These are phyloP conservation scores for Spisula subtruncata DNA, from an alignment of 2,888 invertebrate species.

Conservation along the genomic window DNA sequence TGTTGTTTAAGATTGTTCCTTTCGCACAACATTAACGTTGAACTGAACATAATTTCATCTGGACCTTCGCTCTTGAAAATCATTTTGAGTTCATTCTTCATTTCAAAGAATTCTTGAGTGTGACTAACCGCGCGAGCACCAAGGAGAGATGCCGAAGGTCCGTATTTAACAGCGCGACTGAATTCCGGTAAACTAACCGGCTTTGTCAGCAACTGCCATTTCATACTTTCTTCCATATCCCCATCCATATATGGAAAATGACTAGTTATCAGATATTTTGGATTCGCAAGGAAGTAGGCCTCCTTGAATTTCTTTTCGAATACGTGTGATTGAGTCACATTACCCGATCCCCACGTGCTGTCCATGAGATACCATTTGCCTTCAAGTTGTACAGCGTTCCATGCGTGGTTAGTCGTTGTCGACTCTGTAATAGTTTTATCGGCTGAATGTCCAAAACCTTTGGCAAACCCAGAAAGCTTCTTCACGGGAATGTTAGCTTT, in stretches of 20 bases:
- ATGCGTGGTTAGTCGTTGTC: slow-evolving; percentile 64
- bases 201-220: slow-evolving; percentile 74
- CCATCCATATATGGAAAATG: slow-evolving; percentile 76
- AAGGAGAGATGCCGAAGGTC: slow-evolving; percentile 42
- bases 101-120: slow-evolving; percentile 10
- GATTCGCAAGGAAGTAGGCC: slow-evolving; percentile 78
- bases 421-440: slow-evolving; percentile 46
- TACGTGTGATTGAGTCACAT: slow-evolving; percentile 30
- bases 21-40: slow-evolving; percentile 9
- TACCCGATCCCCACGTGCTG: slow-evolving; percentile 72
- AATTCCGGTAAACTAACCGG: slow-evolving; percentile 68
- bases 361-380: slow-evolving; percentile 67
- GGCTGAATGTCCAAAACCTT: slow-evolving; percentile 61
- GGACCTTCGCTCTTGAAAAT: not conserved
- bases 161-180: slow-evolving; percentile 55
- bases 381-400: slow-evolving; percentile 66
- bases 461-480: slow-evolving; percentile 66
- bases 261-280: slow-evolving; percentile 69
- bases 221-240: slow-evolving; percentile 65
- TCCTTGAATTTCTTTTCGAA: slow-evolving; percentile 71
- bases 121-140: slow-evolving; percentile 9
- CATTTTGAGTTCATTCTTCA: slow-evolving; percentile 30
- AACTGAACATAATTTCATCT: not conserved
- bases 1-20: slow-evolving; percentile 15
- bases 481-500: slow-evolving; percentile 55